A percentile compares a stretch with the other conserved stretches of the same genome.
Evolutionary conservation across 2,888 invertebrate species (phyloP).

Genomic region (Mesorhabditis spiculigera): DNA sequence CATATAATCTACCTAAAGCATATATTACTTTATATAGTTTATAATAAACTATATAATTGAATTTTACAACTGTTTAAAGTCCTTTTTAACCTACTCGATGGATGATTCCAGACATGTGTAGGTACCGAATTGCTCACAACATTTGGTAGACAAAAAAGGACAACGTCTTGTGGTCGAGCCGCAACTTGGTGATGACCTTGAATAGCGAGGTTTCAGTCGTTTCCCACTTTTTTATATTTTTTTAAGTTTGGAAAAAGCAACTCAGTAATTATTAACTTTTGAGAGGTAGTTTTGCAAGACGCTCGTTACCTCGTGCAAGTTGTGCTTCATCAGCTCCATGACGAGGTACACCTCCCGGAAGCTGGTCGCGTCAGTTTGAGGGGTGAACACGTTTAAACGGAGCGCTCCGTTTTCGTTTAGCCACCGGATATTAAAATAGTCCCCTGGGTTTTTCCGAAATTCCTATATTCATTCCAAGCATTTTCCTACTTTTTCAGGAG

Average conservation of each 20-base stretch:
- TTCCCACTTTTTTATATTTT: too few relatives aligned
- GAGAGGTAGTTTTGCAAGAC: too few relatives aligned
- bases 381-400: conserved; percentile 99
- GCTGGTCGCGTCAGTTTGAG: conserved; percentile 90
- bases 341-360: conserved; percentile 94
- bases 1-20: too few relatives aligned
- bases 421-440: too few relatives aligned
- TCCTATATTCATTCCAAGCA: too few relatives aligned
- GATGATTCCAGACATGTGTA: conserved; percentile 84
- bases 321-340: conserved; percentile 72
- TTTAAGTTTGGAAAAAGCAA: too few relatives aligned
- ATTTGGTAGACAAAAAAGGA: conserved; percentile 98
- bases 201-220: neutral
- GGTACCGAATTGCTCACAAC: conserved; percentile 98
- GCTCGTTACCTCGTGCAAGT: conserved; percentile 37
- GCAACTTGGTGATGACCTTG: neutral
- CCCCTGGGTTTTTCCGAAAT: too few relatives aligned
- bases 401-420: too few relatives aligned
- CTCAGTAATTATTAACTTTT: too few relatives aligned
- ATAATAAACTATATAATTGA: neutral
- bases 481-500: too few relatives aligned
- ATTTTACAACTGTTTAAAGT: neutral
- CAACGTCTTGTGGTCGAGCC: conserved; percentile 95
- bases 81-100: conserved; percentile 43
- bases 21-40: neutral